These are phyloP conservation scores for Bucco capensis DNA, from an alignment of 2,113 vertebrate species.

Conservation along the genomic window DNA sequence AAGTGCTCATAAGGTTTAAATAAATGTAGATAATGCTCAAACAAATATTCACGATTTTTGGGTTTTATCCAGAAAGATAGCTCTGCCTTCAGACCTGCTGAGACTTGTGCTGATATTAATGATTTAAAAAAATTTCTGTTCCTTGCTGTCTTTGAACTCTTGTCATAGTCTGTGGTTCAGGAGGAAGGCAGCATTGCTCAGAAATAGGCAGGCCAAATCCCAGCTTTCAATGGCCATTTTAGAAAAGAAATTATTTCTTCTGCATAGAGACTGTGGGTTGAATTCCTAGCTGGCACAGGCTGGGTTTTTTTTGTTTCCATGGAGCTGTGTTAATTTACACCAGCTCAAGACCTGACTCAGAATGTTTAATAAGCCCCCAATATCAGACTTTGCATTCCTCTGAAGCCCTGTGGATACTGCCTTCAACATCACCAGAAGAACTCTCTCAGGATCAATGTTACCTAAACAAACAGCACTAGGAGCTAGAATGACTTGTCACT, in stretches of 20 bases:
- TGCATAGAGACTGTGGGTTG: neutral
- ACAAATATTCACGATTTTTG: constrained; percentile 1
- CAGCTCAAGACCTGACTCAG: neutral
- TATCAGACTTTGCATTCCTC: neutral
- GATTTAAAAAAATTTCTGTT: neutral
- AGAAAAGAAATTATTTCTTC: neutral
- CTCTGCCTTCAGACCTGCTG: neutral
- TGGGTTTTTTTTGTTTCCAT: constrained; percentile 8
- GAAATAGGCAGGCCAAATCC: neutral
- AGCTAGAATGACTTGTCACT: neutral
- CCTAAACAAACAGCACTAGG: neutral
- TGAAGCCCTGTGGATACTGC: neutral
- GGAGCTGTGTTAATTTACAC: constrained; percentile 25
- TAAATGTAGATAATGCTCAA: constrained; percentile 10
- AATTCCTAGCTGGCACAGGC: neutral
- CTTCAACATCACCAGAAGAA: neutral
- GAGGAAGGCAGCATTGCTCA: neutral
- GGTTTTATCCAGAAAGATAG: neutral
- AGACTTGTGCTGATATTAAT: neutral
- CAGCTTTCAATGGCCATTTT: neutral
- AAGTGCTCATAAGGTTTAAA: neutral
- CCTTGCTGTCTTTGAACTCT: neutral
- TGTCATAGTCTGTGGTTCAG: neutral
- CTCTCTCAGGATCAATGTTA: neutral
- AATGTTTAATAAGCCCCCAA: constrained; percentile 21